Evolutionary conservation across 2,888 invertebrate species (phyloP), one percentile per base, ranked within the genome.

Genomic region (Disparrhopalites patrizii): DNA sequence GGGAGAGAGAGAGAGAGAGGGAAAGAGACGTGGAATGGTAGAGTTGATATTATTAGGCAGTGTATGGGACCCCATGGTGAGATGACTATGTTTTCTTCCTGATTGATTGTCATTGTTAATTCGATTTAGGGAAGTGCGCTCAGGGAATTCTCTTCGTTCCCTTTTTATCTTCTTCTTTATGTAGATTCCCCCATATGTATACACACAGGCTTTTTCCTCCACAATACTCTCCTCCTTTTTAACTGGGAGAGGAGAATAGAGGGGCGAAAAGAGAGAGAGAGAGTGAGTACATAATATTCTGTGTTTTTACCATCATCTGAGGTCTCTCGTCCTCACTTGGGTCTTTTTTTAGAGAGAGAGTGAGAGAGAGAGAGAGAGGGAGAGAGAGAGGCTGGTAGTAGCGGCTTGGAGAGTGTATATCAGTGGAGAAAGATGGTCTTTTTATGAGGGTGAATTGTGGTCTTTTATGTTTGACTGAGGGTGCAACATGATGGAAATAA

Each of bases 121-220:
- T 64, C 50, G 64, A 64, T 64, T 64, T 64, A 47, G 64, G 64
- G 64, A 64, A 64, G 56, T 64, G 64, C 64, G 64, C 64, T 64
- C 33, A 64, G 64, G 64, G 64, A 64, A 64, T 64, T 64, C 56
- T 50, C 31, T 23, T 57, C 64, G 47, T 55, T 50, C 50, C 56
- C 64, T 64, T 64, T 64, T 64, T 64, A 64, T 64, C 64, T 64
- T 64, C 64, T 64, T 64, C 56, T 56, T 64, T 56, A 56, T 56
- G 51, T 64, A 38, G 30, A 62, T 54, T 56, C 33, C 7, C 55
- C 28, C 50, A 8, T 50, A 36, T 36, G 13, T 15, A 8, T 40
- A 40, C 10, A 8, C 20, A 40, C n/a, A 8, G 40, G 3, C 3
- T 18, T 3, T 3, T 20, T 40, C 3, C 40, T 18, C 20, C n/a